Evolutionary conservation across 2,113 vertebrate species (phyloP).

Genomic region (Otolemur garnettii): DNA sequence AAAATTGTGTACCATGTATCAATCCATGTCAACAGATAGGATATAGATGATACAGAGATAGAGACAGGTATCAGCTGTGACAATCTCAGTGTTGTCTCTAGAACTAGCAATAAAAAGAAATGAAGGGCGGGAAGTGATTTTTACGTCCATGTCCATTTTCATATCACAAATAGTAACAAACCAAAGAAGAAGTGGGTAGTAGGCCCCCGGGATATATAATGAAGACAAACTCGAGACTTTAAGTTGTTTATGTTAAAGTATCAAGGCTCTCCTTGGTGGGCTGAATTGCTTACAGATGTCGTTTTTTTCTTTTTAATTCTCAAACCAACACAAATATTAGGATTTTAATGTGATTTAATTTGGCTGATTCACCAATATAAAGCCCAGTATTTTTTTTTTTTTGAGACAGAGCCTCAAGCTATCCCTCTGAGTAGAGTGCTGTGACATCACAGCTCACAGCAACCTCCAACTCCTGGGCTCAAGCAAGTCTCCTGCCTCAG

Average conservation of each 20-base stretch:
- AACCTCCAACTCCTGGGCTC: too few species aligned
- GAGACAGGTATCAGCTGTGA: neutral
- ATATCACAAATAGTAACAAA: neutral
- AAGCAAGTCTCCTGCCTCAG: too few species aligned
- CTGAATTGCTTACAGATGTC: neutral
- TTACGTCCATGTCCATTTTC: neutral
- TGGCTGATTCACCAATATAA: conserved; percentile 40
- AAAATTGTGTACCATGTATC: neutral
- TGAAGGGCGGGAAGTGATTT: neutral
- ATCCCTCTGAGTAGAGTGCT: too few species aligned
- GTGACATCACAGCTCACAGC: too few species aligned
- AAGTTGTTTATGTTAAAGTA: neutral
- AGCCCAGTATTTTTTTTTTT: neutral
- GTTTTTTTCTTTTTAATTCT: neutral
- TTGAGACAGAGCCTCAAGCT: too few species aligned
- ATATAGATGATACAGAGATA: too few species aligned
- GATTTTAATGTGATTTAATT: conserved; percentile 3
- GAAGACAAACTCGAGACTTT: conserved; percentile 49
- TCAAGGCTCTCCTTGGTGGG: neutral
- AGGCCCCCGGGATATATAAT: neutral
- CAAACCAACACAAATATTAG: conserved; percentile 21
- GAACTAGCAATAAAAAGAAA: neutral
- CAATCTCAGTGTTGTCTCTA: neutral
- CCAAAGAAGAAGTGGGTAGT: neutral
- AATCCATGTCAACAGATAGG: neutral